Conservation (phyloP, 2,888 invertebrate species). For the Timema cristinae region DNA sequence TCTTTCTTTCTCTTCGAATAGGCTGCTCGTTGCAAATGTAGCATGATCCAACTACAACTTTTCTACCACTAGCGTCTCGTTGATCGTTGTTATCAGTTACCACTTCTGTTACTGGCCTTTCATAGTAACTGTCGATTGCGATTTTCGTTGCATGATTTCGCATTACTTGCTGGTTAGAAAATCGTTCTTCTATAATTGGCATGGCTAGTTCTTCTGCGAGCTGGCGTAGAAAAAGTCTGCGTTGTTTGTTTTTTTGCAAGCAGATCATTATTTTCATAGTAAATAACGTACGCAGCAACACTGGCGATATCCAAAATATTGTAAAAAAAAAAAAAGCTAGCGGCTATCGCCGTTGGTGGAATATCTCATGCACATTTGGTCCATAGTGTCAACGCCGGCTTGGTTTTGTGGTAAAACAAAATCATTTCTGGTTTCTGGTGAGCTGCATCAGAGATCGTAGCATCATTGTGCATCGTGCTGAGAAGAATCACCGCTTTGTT, state of each 20-base stretch:
- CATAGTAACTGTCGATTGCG: constrained; percentile 2
- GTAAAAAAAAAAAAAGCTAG: constrained; percentile 16
- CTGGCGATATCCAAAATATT: constrained; percentile 17
- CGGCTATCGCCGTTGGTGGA: constrained; percentile 17
- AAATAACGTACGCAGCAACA: constrained; percentile 14
- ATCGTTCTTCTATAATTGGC: constrained; percentile 17
- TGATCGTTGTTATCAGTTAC: background rate
- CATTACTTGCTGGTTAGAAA: constrained; percentile 16
- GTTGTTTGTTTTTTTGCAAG: constrained; percentile 13
- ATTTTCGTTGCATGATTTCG: background rate
- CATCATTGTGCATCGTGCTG: constrained; percentile 16
- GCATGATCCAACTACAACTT: constrained; percentile 10
- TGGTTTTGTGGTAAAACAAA: constrained; percentile 20
- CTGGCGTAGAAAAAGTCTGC: constrained; percentile 18
- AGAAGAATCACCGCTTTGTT: constrained; percentile 16
- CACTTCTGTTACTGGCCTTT: constrained; percentile 10
- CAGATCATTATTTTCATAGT: constrained; percentile 12
- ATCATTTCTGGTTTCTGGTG: constrained; percentile 19
- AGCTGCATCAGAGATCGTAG: constrained; percentile 16
- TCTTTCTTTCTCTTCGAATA: constrained; percentile 14
- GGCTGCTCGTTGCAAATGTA: constrained; percentile 18
- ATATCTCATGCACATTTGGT: constrained; percentile 23
- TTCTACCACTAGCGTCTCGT: constrained; percentile 5
- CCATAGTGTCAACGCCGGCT: constrained; percentile 19
- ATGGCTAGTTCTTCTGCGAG: constrained; percentile 7